These are phyloP conservation scores for Synanthedon andrenaeformis DNA, from an alignment of 2,888 invertebrate genomes.

Conservation along the genomic window DNA sequence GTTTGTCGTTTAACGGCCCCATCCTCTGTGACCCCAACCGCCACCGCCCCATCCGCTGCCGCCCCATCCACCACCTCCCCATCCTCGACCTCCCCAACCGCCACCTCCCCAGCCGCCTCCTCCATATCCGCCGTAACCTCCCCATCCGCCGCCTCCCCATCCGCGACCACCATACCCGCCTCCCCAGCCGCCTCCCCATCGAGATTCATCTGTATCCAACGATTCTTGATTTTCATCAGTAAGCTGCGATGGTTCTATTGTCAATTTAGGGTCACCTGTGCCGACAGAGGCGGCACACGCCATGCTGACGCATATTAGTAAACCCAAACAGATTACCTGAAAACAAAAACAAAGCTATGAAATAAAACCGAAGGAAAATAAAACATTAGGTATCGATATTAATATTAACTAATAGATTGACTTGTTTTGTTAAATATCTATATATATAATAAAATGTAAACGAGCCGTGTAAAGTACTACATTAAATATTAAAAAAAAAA, in stretches of 20 bases:
- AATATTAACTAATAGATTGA: no score
- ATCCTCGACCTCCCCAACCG: constrained; percentile 5
- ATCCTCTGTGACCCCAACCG: constrained; percentile 5
- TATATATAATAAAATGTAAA: no score
- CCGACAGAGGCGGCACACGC: constrained; percentile 19
- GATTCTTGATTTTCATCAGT: constrained; percentile 8
- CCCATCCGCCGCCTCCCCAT: constrained; percentile 10
- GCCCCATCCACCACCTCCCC: constrained; percentile 3
- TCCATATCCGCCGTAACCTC: constrained; percentile 6
- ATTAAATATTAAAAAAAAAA: no score
- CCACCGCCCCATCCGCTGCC: constrained; percentile 1
- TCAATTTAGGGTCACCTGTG: neutral
- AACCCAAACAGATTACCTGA: constrained; percentile 26
- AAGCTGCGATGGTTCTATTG: constrained; percentile 19
- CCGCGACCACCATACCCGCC: constrained; percentile 6
- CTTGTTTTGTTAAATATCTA: no score
- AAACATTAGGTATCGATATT: neutral
- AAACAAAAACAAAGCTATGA: constrained; percentile 4
- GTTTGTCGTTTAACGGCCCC: constrained; percentile 10
- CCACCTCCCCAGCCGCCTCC: constrained; percentile 7
- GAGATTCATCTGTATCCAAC: neutral
- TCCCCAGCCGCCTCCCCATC: constrained; percentile 3
- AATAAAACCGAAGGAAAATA: neutral
- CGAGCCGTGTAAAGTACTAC: no score
- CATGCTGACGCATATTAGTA: constrained; percentile 30